Evolutionary conservation across 2,888 invertebrate genomes (phyloP), one percentile per base, ranked within the genome.

Genomic region (Hirtodrosophila cameraria): DNA sequence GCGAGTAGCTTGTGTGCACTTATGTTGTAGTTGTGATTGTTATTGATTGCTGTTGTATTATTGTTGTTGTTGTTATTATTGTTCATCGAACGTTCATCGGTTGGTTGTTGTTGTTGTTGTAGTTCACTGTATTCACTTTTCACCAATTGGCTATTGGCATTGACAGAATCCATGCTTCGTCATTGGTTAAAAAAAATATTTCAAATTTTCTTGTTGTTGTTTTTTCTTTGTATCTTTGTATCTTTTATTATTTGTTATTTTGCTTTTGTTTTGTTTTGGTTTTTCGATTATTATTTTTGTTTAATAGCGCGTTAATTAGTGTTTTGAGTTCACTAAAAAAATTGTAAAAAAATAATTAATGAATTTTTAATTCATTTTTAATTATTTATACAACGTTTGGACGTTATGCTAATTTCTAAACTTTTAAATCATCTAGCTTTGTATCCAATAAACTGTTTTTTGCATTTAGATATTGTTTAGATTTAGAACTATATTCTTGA

Each of bases 91-190:
- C 75, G 77, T 41, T 68, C 77, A 71, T 75, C 74, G 87, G 28
- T 49, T 12, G 79, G 48, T 83, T 81, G 36, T 62, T 75, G 53
- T 8, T 68, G 53, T 13, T 46, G 63, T 20, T 54, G 36, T 8
- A 33, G 54, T 18, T 69, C 88, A 87, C 90, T 90, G 75, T 92
- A 92, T 88, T 93, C 93, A 91, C 93, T 93, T 85, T 91, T 90
- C 59, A 89, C 90, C 68, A 91, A 91, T 76, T 90, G 91, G 73
- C 92, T 92, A 91, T 93, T 74, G 69, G 50, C 93, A 91, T 92
- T 92, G 75, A 91, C 92, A 88, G 92, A 91, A 89, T 93, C 93
- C 93, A 93, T 93, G 78, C 87, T 88, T 82, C 82, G 72, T 81
- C 86, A 84, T 86, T 86, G 78, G 81, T 39, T 61, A 55, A 70